Conservation (phyloP, 2,888 invertebrate species). For the Himalopsyche anomala region DNA sequence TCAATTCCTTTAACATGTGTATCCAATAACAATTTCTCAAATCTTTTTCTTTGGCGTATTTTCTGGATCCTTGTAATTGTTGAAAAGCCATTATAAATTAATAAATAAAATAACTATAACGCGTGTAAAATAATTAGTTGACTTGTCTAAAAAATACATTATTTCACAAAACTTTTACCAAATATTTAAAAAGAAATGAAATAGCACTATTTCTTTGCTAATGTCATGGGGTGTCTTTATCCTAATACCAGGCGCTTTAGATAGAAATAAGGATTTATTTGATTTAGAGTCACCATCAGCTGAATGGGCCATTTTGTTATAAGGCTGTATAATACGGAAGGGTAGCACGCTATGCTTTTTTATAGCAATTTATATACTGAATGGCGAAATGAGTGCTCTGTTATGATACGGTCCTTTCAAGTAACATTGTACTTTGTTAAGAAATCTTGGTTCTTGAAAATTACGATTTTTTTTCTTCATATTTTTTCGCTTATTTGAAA, state of each 20-base stretch:
- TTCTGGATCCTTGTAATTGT: no score
- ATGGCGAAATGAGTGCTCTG: slow-evolving; percentile 30
- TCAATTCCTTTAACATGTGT: no score
- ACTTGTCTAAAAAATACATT: no score
- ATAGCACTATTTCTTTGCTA: slow-evolving; percentile 24
- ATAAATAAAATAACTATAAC: no score
- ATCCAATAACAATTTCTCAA: no score
- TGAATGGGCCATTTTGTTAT: slow-evolving; percentile 32
- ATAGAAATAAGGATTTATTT: slow-evolving; percentile 44
- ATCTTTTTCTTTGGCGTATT: no score
- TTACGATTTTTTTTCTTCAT: no score
- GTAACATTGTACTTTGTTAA: slow-evolving; percentile 22
- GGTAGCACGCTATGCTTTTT: slow-evolving; percentile 35
- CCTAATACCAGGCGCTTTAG: slow-evolving; percentile 35
- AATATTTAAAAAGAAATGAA: slow-evolving; percentile 7
- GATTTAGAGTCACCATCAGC: slow-evolving; percentile 45
- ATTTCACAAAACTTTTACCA: background rate
- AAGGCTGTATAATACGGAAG: slow-evolving; percentile 19
- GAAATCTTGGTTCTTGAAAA: background rate
- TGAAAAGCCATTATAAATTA: no score
- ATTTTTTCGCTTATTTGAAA: no score
- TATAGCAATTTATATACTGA: slow-evolving; percentile 43
- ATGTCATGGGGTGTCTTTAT: slow-evolving; percentile 40
- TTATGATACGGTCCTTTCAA: slow-evolving; percentile 38
- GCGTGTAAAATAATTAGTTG: no score